Conservation (phyloP, 2,888 invertebrate species). For the Lycocerus yunnanus region DNA sequence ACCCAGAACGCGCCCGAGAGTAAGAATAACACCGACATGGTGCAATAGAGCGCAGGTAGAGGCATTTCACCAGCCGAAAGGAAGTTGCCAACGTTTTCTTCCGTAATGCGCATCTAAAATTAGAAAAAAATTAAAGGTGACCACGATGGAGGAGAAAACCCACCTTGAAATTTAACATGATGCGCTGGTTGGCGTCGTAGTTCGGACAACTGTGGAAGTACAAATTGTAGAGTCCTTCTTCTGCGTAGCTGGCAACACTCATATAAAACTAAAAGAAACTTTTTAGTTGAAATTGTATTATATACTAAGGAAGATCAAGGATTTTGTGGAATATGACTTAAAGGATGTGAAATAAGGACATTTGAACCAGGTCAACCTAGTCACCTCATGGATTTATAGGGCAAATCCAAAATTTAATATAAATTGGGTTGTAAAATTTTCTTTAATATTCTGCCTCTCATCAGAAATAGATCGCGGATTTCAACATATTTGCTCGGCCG, state of each 20-base stretch:
- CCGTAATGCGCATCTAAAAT: constrained; percentile 80
- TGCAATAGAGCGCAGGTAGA: constrained; percentile 87
- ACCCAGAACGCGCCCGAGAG: constrained; percentile 92
- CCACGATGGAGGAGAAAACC: constrained; percentile 45
- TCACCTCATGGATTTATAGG: no score
- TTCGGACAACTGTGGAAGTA: constrained; percentile 94
- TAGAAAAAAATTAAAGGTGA: neutral
- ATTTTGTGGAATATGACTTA: no score
- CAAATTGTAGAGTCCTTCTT: constrained; percentile 92
- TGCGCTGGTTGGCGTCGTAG: constrained; percentile 57
- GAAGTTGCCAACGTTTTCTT: constrained; percentile 85
- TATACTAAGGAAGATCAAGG: no score
- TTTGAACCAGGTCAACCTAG: no score
- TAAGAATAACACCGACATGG: constrained; percentile 89
- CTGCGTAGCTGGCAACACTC: constrained; percentile 72
- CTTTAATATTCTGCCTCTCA: no score
- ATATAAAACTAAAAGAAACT: constrained; percentile 71
- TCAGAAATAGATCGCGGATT: no score
- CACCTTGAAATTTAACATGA: constrained; percentile 73
- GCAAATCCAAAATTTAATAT: no score
- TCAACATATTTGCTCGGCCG: no score
- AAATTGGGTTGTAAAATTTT: no score
- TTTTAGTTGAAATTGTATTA: no score
- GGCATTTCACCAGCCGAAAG: constrained; percentile 97
- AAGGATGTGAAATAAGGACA: no score